Base-by-base conservation (phyloP, 64 coral and sea anemone species). In the Pocillopora damicornis region DNA sequence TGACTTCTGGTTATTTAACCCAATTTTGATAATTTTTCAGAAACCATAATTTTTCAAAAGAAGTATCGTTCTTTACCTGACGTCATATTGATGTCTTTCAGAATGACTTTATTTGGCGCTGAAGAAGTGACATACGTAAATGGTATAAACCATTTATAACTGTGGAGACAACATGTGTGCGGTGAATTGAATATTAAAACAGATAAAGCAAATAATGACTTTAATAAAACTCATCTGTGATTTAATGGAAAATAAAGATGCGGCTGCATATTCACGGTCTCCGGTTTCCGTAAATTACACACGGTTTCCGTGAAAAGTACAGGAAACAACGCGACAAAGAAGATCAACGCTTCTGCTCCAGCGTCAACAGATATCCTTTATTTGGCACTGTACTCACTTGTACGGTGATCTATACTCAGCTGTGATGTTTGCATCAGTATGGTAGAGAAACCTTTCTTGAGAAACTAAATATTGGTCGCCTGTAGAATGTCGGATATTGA, bases 391-490 rank as follows among this genome's bases (percentile, higher is more conserved):
- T 36, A 84, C 92, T 61, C 72, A 98, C 95, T 78, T 77, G 37
- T 88, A 98, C 11, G 86, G 86, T 1, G 95, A 98, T 0, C 10
- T 79, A 87, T 85, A 91, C 63, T 93, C 89, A 12, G 92, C 75
- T 1, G 88, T 79, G 13, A n/a, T 13, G 16, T 89, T 91, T 22
- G 89, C 58, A 68, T 75, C 90, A 17, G 58, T 73, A 59, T 91
- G 61, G 25, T 83, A 88, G 12, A 98, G 69, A 37, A 98, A 94
- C 22, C 91, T 86, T 59, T 94, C 71, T 76, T 98, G 95, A 42
- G 79, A 84, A 20, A 98, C 51, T 11, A 68, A 35, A 9, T 78
- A 61, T 25, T 86, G 80, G 45, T 83, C 65, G 65, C 42, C 73
- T 22, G 72, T 78, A 0, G 80, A 86, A 77, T 86, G 68, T 58